Evolutionary conservation across 2,888 invertebrate genomes (phyloP).

Genomic region (Carcina quercana): DNA sequence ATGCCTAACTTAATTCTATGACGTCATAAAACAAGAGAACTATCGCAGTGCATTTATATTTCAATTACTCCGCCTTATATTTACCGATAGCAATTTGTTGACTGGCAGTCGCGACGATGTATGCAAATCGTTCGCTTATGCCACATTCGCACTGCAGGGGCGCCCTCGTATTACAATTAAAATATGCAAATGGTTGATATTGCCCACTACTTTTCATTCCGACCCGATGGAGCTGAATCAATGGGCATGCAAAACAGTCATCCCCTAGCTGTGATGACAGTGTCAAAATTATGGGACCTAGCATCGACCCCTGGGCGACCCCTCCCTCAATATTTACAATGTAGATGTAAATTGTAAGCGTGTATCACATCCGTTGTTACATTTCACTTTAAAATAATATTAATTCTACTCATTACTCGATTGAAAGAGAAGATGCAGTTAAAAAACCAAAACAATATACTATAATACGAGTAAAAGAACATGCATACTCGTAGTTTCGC

Average conservation of each 20-base stretch:
- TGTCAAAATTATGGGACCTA: conserved; percentile 37
- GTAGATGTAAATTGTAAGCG: too few species aligned
- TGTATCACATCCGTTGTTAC: too few species aligned
- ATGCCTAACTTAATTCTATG: too few species aligned
- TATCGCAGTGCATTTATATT: conserved; percentile 25
- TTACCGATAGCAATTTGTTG: conserved; percentile 53
- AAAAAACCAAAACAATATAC: too few species aligned
- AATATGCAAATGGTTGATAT: conserved; percentile 70
- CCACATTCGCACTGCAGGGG: conserved; percentile 50
- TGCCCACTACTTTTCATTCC: conserved; percentile 68
- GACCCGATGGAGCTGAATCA: conserved; percentile 47
- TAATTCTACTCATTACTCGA: too few species aligned
- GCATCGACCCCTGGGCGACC: conserved; percentile 13
- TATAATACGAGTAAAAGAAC: too few species aligned
- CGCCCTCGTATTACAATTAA: conserved; percentile 63
- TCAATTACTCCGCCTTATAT: conserved; percentile 42
- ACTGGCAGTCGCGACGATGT: conserved; percentile 34
- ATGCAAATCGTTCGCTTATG: conserved; percentile 61
- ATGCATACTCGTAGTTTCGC: too few species aligned
- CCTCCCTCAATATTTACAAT: too few species aligned
- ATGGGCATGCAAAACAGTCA: conserved; percentile 33
- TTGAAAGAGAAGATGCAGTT: too few species aligned
- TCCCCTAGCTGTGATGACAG: conserved; percentile 30
- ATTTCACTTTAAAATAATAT: too few species aligned
- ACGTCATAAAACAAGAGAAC: too few species aligned